These are phyloP conservation scores for Scaptomyza graminum DNA, from an alignment of 1,140 invertebrate genomes.

Conservation along the genomic window DNA sequence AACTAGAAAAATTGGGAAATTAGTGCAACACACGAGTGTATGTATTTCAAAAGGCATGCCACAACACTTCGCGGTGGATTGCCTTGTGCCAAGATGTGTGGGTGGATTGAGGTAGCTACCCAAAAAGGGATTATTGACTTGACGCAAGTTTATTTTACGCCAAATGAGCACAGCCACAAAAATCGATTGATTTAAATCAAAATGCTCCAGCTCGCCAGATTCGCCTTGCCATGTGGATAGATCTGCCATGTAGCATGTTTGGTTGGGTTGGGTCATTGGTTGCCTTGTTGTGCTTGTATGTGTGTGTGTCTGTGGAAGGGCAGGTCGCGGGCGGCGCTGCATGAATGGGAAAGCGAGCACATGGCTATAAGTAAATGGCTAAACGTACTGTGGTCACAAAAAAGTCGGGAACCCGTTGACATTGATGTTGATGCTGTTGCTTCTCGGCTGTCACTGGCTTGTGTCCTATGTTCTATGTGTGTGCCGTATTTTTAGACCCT, in stretches of 20 bases:
- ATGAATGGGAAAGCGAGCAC: slow-evolving; percentile 75
- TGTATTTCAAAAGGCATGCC: slow-evolving; percentile 56
- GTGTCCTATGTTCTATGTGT: slow-evolving; percentile 22
- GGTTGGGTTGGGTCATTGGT: slow-evolving; percentile 39
- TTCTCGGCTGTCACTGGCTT: slow-evolving; percentile 21
- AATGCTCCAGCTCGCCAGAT: slow-evolving; percentile 33
- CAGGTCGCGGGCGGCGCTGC: slow-evolving; percentile 61
- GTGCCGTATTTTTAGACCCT: slow-evolving; percentile 71
- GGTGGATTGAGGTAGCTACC: slow-evolving; percentile 33
- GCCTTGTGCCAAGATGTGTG: not conserved
- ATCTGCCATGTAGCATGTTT: slow-evolving; percentile 8
- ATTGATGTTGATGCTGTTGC: slow-evolving; percentile 43
- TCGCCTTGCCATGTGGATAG: slow-evolving; percentile 37
- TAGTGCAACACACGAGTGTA: slow-evolving; percentile 30
- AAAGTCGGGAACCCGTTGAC: slow-evolving; percentile 41
- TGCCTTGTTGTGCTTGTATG: too few relatives aligned
- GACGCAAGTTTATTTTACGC: slow-evolving; percentile 78
- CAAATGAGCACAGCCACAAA: slow-evolving; percentile 77
- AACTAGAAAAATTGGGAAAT: slow-evolving; percentile 52
- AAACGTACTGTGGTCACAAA: not conserved
- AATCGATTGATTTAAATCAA: slow-evolving; percentile 81
- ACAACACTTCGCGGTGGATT: slow-evolving; percentile 17
- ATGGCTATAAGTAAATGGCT: slow-evolving; percentile 47
- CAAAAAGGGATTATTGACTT: slow-evolving; percentile 76
- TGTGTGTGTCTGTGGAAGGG: slow-evolving; percentile 35